Percentiles rank a stretch among this genome's conserved stretches.
Conservation (phyloP, 2,113 vertebrate species). For the Grammomys surdaster region DNA sequence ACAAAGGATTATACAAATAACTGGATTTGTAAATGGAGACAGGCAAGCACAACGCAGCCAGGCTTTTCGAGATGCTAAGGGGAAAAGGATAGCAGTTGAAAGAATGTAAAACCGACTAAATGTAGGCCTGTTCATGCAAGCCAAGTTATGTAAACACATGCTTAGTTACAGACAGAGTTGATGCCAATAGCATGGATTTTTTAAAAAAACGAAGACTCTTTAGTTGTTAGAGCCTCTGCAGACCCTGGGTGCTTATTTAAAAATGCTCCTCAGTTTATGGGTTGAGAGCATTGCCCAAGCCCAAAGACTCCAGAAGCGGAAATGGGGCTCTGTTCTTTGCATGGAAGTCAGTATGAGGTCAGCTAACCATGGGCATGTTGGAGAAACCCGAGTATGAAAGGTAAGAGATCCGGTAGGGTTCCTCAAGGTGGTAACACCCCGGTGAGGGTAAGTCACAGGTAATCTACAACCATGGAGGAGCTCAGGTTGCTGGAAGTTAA, state of each 20-base stretch:
- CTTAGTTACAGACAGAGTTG: constrained; percentile 40
- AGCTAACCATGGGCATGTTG: not conserved
- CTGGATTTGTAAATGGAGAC: constrained; percentile 5
- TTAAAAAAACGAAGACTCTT: not conserved
- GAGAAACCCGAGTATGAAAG: not conserved
- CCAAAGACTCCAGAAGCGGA: not conserved
- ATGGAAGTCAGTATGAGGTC: not conserved
- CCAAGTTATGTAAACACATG: constrained; percentile 24
- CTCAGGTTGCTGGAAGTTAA: not conserved
- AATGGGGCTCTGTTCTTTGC: not conserved
- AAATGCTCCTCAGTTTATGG: constrained; percentile 24
- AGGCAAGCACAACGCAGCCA: constrained; percentile 1
- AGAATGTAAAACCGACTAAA: constrained; percentile 53
- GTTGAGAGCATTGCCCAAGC: not conserved
- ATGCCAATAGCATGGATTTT: not conserved
- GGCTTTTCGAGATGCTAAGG: constrained; percentile 43
- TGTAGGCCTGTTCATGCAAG: not conserved
- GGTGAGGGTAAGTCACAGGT: not conserved
- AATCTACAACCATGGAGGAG: not conserved
- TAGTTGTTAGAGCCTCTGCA: not conserved
- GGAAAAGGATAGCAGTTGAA: constrained; percentile 15
- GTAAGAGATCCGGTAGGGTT: not conserved
- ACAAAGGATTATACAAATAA: constrained; percentile 18
- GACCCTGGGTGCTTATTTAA: not conserved
- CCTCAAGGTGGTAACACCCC: constrained; percentile 26